phyloP scores from a whole-genome alignment of 2,113 vertebrate species.

The Toxotes jaculatrix region DNA sequence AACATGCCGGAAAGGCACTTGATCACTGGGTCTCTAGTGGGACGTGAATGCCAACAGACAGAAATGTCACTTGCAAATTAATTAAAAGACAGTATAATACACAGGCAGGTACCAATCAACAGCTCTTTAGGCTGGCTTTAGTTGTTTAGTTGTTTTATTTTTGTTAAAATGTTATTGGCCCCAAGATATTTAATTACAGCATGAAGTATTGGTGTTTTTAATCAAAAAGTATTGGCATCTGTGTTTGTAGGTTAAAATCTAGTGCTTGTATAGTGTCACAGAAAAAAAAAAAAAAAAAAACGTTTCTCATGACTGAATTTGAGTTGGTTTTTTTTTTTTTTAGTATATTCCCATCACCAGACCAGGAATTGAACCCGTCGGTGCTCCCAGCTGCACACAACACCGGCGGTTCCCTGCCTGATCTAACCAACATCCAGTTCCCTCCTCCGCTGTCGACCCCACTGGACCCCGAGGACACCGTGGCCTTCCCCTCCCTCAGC shows the following conservation, averaged over 20 bases:
- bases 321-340: not conserved
- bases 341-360: constrained; percentile 96
- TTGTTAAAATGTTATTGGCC: not conserved
- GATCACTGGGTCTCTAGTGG: not conserved
- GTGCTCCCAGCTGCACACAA: constrained; percentile 93
- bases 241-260: not conserved
- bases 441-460: constrained; percentile 96
- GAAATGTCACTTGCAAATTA: not conserved
- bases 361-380: constrained; percentile 91
- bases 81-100: not conserved
- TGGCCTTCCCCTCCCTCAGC: constrained; percentile 89
- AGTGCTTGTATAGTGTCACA: too few species aligned
- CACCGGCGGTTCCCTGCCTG: constrained; percentile 96
- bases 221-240: not conserved
- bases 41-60: not conserved
- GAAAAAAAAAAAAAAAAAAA: not conserved
- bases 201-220: not conserved
- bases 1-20: not conserved
- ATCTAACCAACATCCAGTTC: constrained; percentile 98
- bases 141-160: too few species aligned
- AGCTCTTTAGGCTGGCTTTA: too few species aligned
- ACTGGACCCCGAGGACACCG: constrained; percentile 92
- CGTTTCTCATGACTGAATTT: constrained; percentile 2
- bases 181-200: not conserved
- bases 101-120: not conserved